Conservation (phyloP, 2,888 invertebrate species). For the Phengaris alcon region DNA sequence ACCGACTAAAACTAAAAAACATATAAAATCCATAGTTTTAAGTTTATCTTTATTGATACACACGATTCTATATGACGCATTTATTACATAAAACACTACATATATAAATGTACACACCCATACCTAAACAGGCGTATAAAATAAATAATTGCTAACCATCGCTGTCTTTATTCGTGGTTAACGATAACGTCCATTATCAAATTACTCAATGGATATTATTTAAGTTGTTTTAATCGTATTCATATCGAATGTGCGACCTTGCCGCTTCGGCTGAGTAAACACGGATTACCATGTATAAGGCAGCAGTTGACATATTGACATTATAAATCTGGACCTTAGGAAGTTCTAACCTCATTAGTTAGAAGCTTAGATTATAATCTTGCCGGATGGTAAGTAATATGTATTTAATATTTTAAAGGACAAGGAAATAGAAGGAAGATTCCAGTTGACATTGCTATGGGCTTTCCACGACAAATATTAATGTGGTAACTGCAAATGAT, state of each 20-base stretch:
- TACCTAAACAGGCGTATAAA: slow-evolving; percentile 7
- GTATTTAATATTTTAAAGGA: slow-evolving; percentile 10
- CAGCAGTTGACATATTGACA: slow-evolving; percentile 23
- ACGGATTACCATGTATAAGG: slow-evolving; percentile 49
- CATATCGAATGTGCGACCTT: slow-evolving; percentile 47
- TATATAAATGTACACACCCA: neutral
- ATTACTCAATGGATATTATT: slow-evolving; percentile 22
- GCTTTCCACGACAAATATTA: neutral
- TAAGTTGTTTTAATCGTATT: neutral
- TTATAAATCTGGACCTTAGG: neutral
- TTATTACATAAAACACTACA: slow-evolving; percentile 17
- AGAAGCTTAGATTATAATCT: neutral
- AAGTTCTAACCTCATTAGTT: neutral
- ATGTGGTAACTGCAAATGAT: neutral
- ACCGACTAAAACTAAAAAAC: neutral
- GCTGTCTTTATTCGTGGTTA: neutral
- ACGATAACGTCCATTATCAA: neutral
- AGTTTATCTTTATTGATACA: slow-evolving; percentile 20
- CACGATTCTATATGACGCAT: slow-evolving; percentile 6
- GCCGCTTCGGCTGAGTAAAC: slow-evolving; percentile 57
- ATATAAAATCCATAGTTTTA: neutral
- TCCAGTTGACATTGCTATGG: neutral
- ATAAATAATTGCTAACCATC: slow-evolving; percentile 25
- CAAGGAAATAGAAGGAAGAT: neutral
- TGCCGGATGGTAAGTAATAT: neutral